Evolutionary conservation across 2,888 invertebrate species (phyloP).

Genomic region (Drosophila rellima): DNA sequence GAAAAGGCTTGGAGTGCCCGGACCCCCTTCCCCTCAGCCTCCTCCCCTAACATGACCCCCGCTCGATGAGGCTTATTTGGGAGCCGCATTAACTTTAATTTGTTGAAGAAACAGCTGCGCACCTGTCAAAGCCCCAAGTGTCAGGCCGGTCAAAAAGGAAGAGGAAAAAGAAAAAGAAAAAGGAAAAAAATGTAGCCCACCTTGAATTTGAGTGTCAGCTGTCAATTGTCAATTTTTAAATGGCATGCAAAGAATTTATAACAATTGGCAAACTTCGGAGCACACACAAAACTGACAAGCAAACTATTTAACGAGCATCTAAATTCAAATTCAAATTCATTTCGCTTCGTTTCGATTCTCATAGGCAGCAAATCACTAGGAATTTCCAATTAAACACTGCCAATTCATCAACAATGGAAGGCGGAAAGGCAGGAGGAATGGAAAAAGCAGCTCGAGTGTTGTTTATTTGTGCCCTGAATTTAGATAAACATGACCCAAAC

Average conservation of each 20-base stretch:
- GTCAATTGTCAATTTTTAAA: constrained; percentile 50
- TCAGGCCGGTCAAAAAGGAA: constrained; percentile 21
- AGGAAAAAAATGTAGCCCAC: constrained; percentile 3
- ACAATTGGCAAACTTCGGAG: constrained; percentile 33
- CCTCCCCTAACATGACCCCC: no score
- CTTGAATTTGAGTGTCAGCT: constrained; percentile 36
- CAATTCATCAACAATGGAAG: constrained; percentile 53
- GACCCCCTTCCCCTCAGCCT: neutral
- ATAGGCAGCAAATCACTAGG: constrained; percentile 52
- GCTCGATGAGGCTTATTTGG: constrained; percentile 53
- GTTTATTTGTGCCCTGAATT: constrained; percentile 51
- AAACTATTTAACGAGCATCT: neutral
- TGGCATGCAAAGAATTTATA: constrained; percentile 49
- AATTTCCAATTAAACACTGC: constrained; percentile 66
- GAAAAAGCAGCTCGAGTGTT: constrained; percentile 1
- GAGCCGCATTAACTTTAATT: constrained; percentile 81
- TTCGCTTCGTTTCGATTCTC: no score
- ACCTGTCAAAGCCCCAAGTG: constrained; percentile 38
- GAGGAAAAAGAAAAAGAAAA: neutral
- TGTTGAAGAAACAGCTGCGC: constrained; percentile 70
- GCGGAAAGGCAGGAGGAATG: neutral
- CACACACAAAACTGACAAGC: constrained; percentile 5
- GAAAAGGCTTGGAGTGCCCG: constrained; percentile 64
- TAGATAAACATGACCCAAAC: constrained; percentile 52
- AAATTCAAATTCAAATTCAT: neutral